Base-by-base conservation (phyloP, 2,888 invertebrate species). In the Caenorhabditis panamensis region DNA sequence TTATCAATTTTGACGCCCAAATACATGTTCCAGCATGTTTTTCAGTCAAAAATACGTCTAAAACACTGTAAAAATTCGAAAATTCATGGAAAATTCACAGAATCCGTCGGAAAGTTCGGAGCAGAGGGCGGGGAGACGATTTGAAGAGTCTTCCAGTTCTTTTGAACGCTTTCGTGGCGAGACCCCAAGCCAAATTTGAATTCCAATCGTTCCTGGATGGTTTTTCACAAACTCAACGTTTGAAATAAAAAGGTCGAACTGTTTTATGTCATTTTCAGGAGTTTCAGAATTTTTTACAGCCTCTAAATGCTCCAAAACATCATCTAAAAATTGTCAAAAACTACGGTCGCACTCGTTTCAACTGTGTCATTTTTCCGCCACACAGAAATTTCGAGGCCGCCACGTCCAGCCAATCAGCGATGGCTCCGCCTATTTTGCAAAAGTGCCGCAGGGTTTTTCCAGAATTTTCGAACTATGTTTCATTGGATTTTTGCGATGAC, bases 261-360 rank as follows among this genome's bases (percentile, higher is more conserved):
- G 1, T 28, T 13, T 8, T 16, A 54, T 44, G 11, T 18, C 8
- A 22, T 4, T 47, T 37, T 22, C 18, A 20, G 41, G 36, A 51
- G 9, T 49, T 28, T 61, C 24, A 37, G n/a, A 16, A 16, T 13
- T 37, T 36, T 61, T 28, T 1, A 41, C 1, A 9, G 3, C 5
- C 16, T 1, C 2, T 9, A 37, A 41, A 0, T 18, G 37, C 49
- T 51, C 53, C 24, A 61, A 61, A 62, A 53, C 16, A 3, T 2
- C 4, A 3, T 8, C 22, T 28, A 20, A 69, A 62, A 53, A 20
- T 2, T 0, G 26, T 11, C 9, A 0, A 18, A 41, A 20, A 58
- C 9, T 79, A 79, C 78, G 64, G 78, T 79, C 66, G 56, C 78
- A 79, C 31, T 73, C 56, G 67, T 72, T 72, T 79, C 51, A 58